Conservation (phyloP, 2,797 vertebrate species). For the Danionella dracula region DNA sequence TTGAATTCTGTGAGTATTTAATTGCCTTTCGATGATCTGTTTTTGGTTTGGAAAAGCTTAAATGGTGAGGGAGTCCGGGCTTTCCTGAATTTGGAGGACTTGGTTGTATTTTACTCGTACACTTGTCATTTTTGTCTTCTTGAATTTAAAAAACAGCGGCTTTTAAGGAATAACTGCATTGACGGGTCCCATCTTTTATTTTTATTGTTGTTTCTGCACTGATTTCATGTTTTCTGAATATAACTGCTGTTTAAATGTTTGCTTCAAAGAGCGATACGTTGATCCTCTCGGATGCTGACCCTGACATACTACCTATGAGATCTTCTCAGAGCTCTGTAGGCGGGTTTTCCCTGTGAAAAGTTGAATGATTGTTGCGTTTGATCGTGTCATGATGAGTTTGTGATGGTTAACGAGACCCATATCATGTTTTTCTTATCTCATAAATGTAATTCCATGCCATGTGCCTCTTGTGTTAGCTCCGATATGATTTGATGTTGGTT, state of each 20-base stretch:
- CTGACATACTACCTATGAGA: conserved; percentile 41
- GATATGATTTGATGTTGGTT: conserved; percentile 30
- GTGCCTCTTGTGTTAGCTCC: conserved; percentile 40
- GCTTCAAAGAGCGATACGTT: conserved; percentile 5
- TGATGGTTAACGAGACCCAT: conserved; percentile 31
- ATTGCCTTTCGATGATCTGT: conserved; percentile 33
- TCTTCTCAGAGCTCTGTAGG: conserved; percentile 22
- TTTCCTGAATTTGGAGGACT: conserved; percentile 24
- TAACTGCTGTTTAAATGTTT: conserved; percentile 39
- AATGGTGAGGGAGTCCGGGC: not conserved
- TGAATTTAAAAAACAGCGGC: conserved; percentile 33
- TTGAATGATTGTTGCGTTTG: conserved; percentile 16
- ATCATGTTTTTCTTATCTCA: conserved; percentile 4
- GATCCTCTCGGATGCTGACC: conserved; percentile 27
- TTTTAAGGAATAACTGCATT: conserved; percentile 32
- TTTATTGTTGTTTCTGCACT: conserved; percentile 45
- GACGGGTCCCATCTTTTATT: conserved; percentile 3
- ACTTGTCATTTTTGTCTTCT: conserved; percentile 17
- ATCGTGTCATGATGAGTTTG: conserved; percentile 34
- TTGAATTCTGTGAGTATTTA: conserved; percentile 46
- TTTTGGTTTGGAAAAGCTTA: conserved; percentile 12
- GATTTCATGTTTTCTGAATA: conserved; percentile 30
- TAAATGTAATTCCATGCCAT: conserved; percentile 26
- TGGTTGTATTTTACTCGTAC: conserved; percentile 24
- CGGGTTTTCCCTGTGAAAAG: conserved; percentile 23